Evolutionary conservation across 2,113 vertebrate species (phyloP).

Genomic region (Xenopus tropicalis): DNA sequence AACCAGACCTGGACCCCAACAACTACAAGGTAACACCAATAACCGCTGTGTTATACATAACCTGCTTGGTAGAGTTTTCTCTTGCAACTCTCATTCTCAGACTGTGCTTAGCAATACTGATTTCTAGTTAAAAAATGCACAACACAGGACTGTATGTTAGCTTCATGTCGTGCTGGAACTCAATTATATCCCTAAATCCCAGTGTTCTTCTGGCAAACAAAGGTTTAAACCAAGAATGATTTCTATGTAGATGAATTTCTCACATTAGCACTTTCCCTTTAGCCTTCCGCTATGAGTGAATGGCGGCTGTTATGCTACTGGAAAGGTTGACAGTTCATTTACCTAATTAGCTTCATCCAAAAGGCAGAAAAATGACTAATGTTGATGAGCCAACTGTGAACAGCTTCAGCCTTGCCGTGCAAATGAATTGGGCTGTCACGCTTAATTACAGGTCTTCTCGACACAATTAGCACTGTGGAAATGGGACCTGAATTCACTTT

Average conservation of each 20-base stretch:
- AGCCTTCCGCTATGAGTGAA: not conserved
- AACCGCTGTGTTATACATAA: no score
- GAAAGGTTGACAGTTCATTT: constrained; percentile 40
- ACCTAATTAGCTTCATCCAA: constrained; percentile 34
- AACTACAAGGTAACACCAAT: no score
- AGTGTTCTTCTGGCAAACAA: no score
- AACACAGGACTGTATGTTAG: no score
- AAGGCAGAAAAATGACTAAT: constrained; percentile 21
- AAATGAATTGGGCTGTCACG: constrained; percentile 35
- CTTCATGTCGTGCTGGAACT: no score
- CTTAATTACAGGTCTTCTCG: constrained; percentile 36
- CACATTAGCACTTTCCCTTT: constrained; percentile 11
- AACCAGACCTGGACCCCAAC: no score
- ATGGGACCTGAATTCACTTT: constrained; percentile 12
- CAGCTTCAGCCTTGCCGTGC: constrained; percentile 14
- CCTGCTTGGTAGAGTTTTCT: no score
- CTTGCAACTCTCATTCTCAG: no score
- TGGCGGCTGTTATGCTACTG: constrained; percentile 17
- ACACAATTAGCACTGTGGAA: constrained; percentile 25
- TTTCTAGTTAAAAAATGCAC: no score
- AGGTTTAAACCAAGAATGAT: no score
- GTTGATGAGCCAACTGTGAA: constrained; percentile 25
- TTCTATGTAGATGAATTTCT: not conserved
- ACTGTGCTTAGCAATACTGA: no score
- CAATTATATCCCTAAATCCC: no score